Conservation (phyloP, 1,140 invertebrate genomes). For the Zaprionus kolodkinae region DNA sequence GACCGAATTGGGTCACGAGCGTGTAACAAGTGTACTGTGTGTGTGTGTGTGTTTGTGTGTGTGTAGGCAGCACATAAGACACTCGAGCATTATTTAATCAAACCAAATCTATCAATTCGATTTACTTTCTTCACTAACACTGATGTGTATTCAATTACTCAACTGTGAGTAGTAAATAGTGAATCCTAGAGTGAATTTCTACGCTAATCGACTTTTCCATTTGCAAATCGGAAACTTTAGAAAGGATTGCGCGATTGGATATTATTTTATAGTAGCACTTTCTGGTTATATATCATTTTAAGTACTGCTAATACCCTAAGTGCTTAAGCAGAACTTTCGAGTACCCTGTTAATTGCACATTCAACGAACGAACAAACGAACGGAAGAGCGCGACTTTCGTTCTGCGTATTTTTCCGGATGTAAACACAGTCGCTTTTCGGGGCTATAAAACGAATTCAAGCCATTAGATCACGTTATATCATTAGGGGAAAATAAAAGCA, state of each 20-base stretch:
- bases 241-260: background rate
- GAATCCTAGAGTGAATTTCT: too few species aligned
- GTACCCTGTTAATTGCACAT: conserved; percentile 20
- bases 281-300: background rate
- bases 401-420: background rate
- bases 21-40: background rate
- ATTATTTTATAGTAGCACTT: background rate
- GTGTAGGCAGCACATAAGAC: background rate
- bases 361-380: too few species aligned
- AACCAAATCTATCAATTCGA: background rate
- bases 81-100: conserved; percentile 4
- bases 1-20: background rate
- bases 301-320: background rate
- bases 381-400: background rate
- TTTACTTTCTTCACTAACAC: background rate
- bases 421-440: conserved; percentile 25
- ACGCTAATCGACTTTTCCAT: too few species aligned
- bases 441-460: conserved; percentile 25
- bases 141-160: background rate
- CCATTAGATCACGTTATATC: conserved; percentile 70
- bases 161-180: background rate
- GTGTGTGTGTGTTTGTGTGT: background rate
- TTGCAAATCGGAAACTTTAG: background rate
- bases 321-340: background rate
- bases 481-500: conserved; percentile 73